These are phyloP conservation scores for Neodontobutis hainanensis DNA, from an alignment of 2,113 vertebrate species.

Conservation along the genomic window DNA sequence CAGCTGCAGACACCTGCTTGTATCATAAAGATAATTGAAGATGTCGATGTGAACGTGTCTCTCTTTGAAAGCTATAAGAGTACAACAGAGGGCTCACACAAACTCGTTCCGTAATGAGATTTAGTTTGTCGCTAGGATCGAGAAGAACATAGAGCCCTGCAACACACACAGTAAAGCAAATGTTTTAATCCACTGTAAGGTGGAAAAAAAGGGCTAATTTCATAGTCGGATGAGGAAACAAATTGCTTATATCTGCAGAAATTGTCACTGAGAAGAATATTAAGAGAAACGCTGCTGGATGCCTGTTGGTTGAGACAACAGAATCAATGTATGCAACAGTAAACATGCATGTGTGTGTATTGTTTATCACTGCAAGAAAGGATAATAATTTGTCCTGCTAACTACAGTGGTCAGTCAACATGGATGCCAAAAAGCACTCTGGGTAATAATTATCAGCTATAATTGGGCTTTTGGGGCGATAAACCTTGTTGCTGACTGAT, in stretches of 20 bases:
- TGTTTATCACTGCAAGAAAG: background rate
- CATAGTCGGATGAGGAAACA: conserved; percentile 63
- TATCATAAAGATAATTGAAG: conserved; percentile 41
- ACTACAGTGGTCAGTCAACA: conserved; percentile 48
- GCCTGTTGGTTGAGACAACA: conserved; percentile 25
- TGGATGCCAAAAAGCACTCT: conserved; percentile 39
- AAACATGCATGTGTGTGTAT: conserved; percentile 15
- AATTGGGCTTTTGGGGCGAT: conserved; percentile 59
- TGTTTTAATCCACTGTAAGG: conserved; percentile 51
- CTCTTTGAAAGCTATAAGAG: conserved; percentile 26
- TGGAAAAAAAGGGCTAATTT: conserved; percentile 66
- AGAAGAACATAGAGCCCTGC: too few species aligned
- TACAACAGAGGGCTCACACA: background rate
- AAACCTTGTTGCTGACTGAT: conserved; percentile 63
- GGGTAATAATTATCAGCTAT: conserved; percentile 56
- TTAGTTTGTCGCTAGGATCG: background rate
- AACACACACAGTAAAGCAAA: conserved; percentile 20
- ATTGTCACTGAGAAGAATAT: conserved; percentile 56
- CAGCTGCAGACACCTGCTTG: conserved; percentile 49
- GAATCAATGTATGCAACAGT: conserved; percentile 21
- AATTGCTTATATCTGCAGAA: conserved; percentile 72
- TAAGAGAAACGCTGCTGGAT: conserved; percentile 27
- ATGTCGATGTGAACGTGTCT: conserved; percentile 14
- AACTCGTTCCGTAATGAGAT: conserved; percentile 31
- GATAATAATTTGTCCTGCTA: conserved; percentile 20